phyloP scores from a whole-genome alignment of 1,140 invertebrate genomes.

The Dolichoris vasculosae region DNA sequence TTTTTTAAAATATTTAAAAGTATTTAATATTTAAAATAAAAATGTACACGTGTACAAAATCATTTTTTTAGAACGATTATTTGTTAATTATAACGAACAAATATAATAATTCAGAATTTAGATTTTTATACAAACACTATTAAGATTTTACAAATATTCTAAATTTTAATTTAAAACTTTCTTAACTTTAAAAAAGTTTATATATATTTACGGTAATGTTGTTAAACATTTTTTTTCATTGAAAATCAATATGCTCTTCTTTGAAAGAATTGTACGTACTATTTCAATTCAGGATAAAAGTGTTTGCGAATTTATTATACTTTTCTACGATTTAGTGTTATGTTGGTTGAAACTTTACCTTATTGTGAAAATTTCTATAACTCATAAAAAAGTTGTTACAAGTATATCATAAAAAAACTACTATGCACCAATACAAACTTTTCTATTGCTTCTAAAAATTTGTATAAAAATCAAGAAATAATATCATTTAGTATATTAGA shows the following conservation, averaged over 20 bases:
- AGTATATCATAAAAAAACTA: neutral
- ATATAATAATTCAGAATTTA: no score
- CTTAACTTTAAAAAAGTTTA: neutral
- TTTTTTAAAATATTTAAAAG: no score
- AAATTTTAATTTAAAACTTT: neutral
- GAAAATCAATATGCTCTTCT: neutral
- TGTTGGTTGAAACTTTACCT: neutral
- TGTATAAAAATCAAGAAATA: neutral
- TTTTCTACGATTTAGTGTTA: neutral
- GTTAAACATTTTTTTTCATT: neutral
- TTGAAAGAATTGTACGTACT: neutral
- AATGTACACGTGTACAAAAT: neutral
- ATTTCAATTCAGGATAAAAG: neutral
- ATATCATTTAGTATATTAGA: neutral
- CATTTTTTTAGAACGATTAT: neutral
- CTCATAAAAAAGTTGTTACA: neutral
- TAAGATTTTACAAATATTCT: no score
- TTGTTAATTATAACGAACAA: no score
- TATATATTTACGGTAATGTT: neutral
- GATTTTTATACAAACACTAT: no score
- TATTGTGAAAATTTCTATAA: conserved; percentile 13
- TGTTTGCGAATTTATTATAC: neutral
- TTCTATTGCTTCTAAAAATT: neutral
- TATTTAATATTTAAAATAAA: neutral
- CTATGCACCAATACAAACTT: neutral